Conservation (phyloP, 2,888 invertebrate genomes). For the Acheta domesticus region DNA sequence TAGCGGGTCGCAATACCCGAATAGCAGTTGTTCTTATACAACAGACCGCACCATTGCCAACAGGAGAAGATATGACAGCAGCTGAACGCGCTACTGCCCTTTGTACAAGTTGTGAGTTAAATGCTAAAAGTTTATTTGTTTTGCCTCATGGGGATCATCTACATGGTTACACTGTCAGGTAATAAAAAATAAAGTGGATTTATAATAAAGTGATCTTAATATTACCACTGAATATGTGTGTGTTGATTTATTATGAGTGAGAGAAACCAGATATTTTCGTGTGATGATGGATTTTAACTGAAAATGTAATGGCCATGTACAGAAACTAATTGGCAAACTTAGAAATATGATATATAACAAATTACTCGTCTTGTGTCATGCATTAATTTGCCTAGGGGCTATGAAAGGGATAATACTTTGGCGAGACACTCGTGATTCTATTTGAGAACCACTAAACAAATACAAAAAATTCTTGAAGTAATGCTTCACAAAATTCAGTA, state of each 20-base stretch:
- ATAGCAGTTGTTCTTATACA: constrained; percentile 90
- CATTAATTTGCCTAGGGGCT: too few relatives aligned
- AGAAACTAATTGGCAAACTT: too few relatives aligned
- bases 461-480: too few relatives aligned
- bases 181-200: constrained; percentile 42
- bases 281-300: too few relatives aligned
- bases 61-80: constrained; percentile 78
- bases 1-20: constrained; percentile 69
- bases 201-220: constrained; percentile 25
- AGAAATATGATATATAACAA: too few relatives aligned
- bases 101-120: constrained; percentile 87
- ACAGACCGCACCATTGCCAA: constrained; percentile 71
- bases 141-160: constrained; percentile 88
- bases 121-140: constrained; percentile 88
- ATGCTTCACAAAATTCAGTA: too few relatives aligned
- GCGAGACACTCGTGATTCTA: too few relatives aligned
- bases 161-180: constrained; percentile 62
- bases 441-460: too few relatives aligned
- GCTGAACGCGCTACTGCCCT: constrained; percentile 88
- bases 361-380: too few relatives aligned
- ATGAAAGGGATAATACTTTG: too few relatives aligned
- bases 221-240: neutral
- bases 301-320: too few relatives aligned
- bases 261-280: neutral
- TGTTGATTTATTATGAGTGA: neutral